These are phyloP conservation scores for Vulpes ferrilata DNA, from an alignment of 2,113 vertebrate genomes.

Conservation along the genomic window DNA sequence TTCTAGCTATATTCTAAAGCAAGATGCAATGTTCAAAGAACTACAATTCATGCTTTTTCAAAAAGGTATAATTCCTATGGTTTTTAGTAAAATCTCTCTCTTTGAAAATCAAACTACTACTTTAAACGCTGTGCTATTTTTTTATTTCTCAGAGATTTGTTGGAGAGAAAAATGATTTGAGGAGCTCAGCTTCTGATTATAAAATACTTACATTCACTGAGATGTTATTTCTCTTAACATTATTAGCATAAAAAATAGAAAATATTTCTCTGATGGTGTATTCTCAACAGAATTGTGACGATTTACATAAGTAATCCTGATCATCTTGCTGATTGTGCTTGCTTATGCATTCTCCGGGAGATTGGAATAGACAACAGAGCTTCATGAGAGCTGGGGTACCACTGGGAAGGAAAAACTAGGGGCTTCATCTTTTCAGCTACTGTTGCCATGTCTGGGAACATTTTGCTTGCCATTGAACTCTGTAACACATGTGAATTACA, in stretches of 20 bases:
- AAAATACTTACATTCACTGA: conserved; percentile 15
- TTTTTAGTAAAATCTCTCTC: not conserved
- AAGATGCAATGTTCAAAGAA: not conserved
- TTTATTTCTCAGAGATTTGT: not conserved
- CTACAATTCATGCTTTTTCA: not conserved
- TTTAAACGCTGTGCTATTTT: not conserved
- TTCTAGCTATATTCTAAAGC: not conserved
- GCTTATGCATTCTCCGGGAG: not conserved
- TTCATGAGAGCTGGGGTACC: not conserved
- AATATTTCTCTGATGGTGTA: not conserved
- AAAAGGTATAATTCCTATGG: not conserved
- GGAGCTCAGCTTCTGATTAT: not conserved
- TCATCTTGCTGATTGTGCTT: not conserved
- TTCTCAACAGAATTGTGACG: not conserved
- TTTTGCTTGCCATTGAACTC: not conserved
- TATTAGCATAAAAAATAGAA: conserved; percentile 48
- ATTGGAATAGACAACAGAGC: not conserved
- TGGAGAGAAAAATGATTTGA: not conserved
- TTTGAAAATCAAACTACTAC: conserved; percentile 30
- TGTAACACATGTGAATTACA: not conserved
- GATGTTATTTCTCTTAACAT: conserved; percentile 29
- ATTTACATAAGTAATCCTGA: not conserved
- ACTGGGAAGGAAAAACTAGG: conserved; percentile 1
- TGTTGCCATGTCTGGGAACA: not conserved
- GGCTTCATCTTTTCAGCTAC: not conserved